Conservation (phyloP, 2,113 vertebrate genomes). For the Nerophis lumbriciformis region DNA sequence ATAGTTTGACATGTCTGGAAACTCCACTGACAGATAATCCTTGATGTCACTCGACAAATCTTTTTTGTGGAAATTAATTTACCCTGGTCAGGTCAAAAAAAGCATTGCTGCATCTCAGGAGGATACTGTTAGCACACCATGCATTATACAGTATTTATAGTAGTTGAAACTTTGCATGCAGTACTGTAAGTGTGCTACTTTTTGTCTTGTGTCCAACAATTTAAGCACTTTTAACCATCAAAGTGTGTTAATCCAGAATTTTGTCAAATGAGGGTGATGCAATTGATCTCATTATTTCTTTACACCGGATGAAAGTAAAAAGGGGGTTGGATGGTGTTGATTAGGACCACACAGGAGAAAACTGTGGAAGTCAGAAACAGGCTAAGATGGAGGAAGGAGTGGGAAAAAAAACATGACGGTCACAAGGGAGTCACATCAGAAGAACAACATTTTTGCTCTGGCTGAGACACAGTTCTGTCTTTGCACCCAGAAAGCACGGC, state of each 20-base stretch:
- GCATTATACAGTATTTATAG: background rate
- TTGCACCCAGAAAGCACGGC: too few relatives aligned
- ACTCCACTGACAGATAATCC: too few relatives aligned
- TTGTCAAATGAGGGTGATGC: constrained; percentile 48
- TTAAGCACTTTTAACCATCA: constrained; percentile 28
- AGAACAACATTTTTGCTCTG: too few relatives aligned
- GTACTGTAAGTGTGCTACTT: background rate
- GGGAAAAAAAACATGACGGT: constrained; percentile 7
- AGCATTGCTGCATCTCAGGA: too few relatives aligned
- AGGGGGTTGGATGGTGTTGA: constrained; percentile 9
- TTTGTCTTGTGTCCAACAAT: constrained; percentile 16
- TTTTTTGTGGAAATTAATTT: too few relatives aligned
- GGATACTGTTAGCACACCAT: too few relatives aligned
- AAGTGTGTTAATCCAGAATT: constrained; percentile 40
- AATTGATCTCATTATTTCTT: constrained; percentile 54
- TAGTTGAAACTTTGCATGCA: constrained; percentile 2
- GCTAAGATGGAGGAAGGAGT: constrained; percentile 32
- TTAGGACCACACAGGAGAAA: constrained; percentile 49
- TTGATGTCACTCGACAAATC: too few relatives aligned
- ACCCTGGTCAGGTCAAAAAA: too few relatives aligned
- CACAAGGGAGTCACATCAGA: background rate
- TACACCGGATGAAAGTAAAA: constrained; percentile 42
- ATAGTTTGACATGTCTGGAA: too few relatives aligned
- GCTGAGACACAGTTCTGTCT: too few relatives aligned
- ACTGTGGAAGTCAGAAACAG: constrained; percentile 17